Evolutionary conservation across 2,113 vertebrate species (phyloP), one percentile per base, ranked within the genome.

Genomic region (Fregetta grallaria): DNA sequence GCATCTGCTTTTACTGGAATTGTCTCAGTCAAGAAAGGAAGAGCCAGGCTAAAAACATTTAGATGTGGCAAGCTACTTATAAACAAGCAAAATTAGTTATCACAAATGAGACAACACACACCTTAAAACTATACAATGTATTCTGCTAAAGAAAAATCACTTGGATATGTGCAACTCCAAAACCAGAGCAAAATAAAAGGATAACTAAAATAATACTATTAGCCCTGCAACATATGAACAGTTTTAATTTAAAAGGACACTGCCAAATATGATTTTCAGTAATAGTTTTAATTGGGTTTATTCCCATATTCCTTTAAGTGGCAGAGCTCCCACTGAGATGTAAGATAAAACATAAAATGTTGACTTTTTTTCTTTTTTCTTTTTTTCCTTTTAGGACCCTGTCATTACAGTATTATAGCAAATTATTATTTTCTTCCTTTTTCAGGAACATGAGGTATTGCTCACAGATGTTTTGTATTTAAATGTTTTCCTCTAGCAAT

Each of bases 171-270:
- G 27, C 21, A 56, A 42, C 36, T 81, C 77, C 72, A 66, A 72
- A 86, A 42, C 19, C 42, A 52, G 40, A 80, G 26, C 44, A 65
- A 85, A 89, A 71, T 11, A 42, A 52, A 71, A 78, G 29, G 22
- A 6, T 65, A 62, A 34, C 89, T 92, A 52, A 78, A 59, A 26
- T 22, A 61, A 25, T 15, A n/a, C 22, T 65, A 68, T 40, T n/a
- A 81, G 29, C 15, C 47, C 62, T 86, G 71, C 5, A 84, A 72
- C 14, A 59, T 5, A 68, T 0, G 18, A 95, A 44, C 47, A 92
- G 94, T 49, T 96, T 73, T 56, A 52, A 94, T 94, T 96, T 95
- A 95, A 96, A 96, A 88, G 95, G 84, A 91, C 94, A 96, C 71
- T 89, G 82, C 53, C 85, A 85, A 91, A 29, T 52, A 59, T 7